Evolutionary conservation across 1,140 invertebrate genomes (phyloP).

Genomic region (Eueides isabella): DNA sequence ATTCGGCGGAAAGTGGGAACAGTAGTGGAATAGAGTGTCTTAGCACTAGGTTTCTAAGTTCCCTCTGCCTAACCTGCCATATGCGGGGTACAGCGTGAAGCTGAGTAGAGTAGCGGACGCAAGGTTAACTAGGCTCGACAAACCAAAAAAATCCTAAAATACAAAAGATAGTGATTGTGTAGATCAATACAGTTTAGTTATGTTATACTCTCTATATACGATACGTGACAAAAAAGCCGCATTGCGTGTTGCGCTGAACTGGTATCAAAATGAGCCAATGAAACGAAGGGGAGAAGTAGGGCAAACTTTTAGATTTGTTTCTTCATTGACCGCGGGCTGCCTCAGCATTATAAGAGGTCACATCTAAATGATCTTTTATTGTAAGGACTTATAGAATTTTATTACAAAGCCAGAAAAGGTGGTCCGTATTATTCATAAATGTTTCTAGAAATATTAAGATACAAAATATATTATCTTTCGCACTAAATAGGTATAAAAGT

Average conservation of each 20-base stretch:
- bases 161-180: no score
- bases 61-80: no score
- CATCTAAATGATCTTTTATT: background rate
- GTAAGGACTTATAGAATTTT: background rate
- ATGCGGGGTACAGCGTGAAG: no score
- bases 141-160: background rate
- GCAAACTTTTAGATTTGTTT: constrained; percentile 25
- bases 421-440: no score
- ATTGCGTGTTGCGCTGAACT: constrained; percentile 28
- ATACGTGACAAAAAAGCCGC: constrained; percentile 39
- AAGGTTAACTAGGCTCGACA: no score
- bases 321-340: constrained; percentile 3
- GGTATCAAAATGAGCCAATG: constrained; percentile 29
- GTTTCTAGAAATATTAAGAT: no score
- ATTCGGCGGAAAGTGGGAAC: background rate
- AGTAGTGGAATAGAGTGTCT: background rate
- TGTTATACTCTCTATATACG: background rate
- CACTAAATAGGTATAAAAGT: no score
- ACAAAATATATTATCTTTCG: no score
- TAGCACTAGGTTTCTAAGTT: background rate
- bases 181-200: background rate
- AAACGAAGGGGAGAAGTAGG: constrained; percentile 26
- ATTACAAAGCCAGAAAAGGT: background rate
- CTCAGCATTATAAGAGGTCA: background rate
- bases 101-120: no score